Conservation (phyloP, 2,113 vertebrate species). For the Callionymus lyra region DNA sequence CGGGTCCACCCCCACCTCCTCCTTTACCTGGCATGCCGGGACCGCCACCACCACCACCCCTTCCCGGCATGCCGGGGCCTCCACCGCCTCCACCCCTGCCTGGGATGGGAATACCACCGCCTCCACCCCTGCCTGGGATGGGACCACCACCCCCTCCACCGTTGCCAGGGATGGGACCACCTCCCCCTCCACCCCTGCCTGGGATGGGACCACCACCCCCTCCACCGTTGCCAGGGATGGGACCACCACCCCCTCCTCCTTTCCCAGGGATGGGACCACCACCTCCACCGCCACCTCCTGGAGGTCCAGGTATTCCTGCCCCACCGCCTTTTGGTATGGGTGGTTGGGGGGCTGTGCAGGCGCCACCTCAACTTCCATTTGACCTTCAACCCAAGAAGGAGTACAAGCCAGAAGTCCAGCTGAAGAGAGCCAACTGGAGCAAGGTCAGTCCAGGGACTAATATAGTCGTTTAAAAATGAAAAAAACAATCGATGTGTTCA, state of each 20-base stretch:
- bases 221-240: constrained; percentile 58
- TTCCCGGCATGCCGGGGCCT: constrained; percentile 11
- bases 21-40: constrained; percentile 27
- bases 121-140: constrained; percentile 29
- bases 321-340: constrained; percentile 59
- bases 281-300: constrained; percentile 61
- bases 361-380: constrained; percentile 58
- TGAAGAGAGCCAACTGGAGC: constrained; percentile 75
- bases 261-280: constrained; percentile 41
- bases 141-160: constrained; percentile 50
- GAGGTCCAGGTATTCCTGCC: constrained; percentile 29
- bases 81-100: constrained; percentile 44
- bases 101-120: constrained; percentile 46
- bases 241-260: constrained; percentile 57
- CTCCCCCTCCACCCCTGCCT: constrained; percentile 35
- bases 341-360: constrained; percentile 43
- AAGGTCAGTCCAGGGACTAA: constrained; percentile 57
- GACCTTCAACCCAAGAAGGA: constrained; percentile 75
- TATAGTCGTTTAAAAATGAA: no score
- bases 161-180: constrained; percentile 52
- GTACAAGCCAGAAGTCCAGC: constrained; percentile 75
- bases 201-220: constrained; percentile 42
- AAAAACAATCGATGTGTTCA: no score
- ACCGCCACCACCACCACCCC: constrained; percentile 27
- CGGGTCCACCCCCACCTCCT: constrained; percentile 32